Evolutionary conservation across 53 echinoderm and acorn worm genomes (phyloP).

Genomic region (Holothuria scabra): DNA sequence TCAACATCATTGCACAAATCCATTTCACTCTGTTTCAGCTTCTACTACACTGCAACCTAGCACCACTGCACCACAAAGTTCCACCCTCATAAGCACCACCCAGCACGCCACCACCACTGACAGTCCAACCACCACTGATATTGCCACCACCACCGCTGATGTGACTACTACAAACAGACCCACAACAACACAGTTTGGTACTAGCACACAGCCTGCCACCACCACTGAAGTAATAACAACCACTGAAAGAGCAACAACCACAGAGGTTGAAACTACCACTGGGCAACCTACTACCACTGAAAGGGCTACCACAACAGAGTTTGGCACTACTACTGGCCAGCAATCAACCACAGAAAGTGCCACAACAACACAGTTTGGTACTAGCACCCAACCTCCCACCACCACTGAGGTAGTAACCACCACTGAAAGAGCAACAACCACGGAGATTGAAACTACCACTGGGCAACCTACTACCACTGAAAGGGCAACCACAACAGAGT

Average conservation of each 20-base stretch:
- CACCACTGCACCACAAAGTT: slow-evolving; percentile 20
- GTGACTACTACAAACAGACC: not conserved
- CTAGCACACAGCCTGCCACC: not conserved
- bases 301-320: not conserved
- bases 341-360: slow-evolving; percentile 4
- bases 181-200: not conserved
- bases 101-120: slow-evolving; percentile 1
- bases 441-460: slow-evolving; percentile 1
- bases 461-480: slow-evolving; percentile 2
- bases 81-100: not conserved
- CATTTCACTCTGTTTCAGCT: slow-evolving; percentile 1
- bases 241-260: slow-evolving; percentile 2
- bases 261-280: slow-evolving; percentile 5
- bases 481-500: not conserved
- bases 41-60: slow-evolving; percentile 13
- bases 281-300: slow-evolving; percentile 2
- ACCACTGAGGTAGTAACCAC: not conserved
- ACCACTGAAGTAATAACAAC: not conserved
- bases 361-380: not conserved
- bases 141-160: not conserved
- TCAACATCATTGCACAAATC: too few relatives aligned
- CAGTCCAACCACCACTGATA: not conserved
- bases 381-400: not conserved
- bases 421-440: slow-evolving; percentile 2
- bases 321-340: not conserved